Evolutionary conservation across 2,113 vertebrate species (phyloP), one percentile per base, ranked within the genome.

Genomic region (Notarius lentiginosus): DNA sequence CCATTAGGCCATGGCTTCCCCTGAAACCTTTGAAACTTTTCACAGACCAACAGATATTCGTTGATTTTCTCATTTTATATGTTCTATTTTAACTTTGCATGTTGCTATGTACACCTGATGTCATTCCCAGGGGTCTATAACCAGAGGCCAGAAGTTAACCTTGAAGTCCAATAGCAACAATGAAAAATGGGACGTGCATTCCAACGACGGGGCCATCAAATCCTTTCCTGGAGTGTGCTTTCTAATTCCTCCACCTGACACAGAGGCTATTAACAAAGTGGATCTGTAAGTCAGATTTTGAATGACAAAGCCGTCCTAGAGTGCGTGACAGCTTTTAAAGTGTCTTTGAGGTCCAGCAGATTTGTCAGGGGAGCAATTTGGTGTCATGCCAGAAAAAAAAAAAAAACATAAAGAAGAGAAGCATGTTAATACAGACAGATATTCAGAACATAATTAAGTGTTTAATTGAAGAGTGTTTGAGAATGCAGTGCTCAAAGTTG

Each of bases 161-260:
- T 91, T 99, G 91, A 94, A 94, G 88, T 97, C 98, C 24, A 99
- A 97, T 91, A 91, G 92, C 18, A 95, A 97, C 89, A 91, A 70
- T 0, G 92, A 96, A 79, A 97, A 95, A 86, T 99, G 98, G 98
- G 92, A 96, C 0, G 91, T 99, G 22, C 91, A 95, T 85, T 92
- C 92, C 56, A 91, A 88, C 0, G 41, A 93, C 0, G 96, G 96
- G 0, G 86, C 92, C 65, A 93, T 94, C 79, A 96, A 95, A 90
- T 92, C 89, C 0, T 95, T 95, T 79, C 98, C 98, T 1, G 96
- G 96, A 53, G 94, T 96, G 87, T 99, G 97, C 77, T 97, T 99
- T 93, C 91, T 91, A 86, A 96, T 99, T 88, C 97, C 96, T 58
- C 96, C 97, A 0, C 97, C 98, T 18, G 97, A 99, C 91, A 89